A percentile compares a stretch with the other conserved stretches of the same genome.
These are phyloP conservation scores for Lytechinus pictus DNA, from an alignment of 35 echinoderm and acorn worm species.

Conservation along the genomic window DNA sequence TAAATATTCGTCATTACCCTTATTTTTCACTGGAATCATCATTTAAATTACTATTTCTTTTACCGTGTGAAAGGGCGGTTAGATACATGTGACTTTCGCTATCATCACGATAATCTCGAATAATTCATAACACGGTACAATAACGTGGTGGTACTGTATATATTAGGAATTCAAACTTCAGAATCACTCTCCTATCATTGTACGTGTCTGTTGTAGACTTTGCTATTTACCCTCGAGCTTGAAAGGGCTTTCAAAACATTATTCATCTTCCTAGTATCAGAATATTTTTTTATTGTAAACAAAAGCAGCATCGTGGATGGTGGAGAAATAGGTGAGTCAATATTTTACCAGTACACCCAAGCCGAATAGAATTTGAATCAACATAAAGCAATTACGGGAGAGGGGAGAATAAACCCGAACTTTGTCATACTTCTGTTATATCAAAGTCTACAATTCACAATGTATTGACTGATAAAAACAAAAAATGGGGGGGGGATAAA, in stretches of 20 bases:
- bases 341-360: background rate
- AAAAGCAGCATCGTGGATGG: background rate
- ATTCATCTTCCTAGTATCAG: background rate
- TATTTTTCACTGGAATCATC: too few relatives aligned
- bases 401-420: background rate
- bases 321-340: background rate
- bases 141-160: too few relatives aligned
- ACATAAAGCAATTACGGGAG: background rate
- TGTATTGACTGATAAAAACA: background rate
- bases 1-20: too few relatives aligned
- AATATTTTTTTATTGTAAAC: constrained; percentile 5
- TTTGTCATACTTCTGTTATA: background rate
- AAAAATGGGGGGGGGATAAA: too few relatives aligned
- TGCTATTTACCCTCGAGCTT: background rate
- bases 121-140: too few relatives aligned
- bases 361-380: too few relatives aligned
- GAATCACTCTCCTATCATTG: background rate
- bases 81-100: too few relatives aligned
- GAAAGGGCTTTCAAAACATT: background rate
- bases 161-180: background rate
- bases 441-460: background rate
- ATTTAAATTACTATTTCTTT: too few relatives aligned
- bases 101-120: too few relatives aligned
- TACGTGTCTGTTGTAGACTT: background rate
- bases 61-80: too few relatives aligned